These are phyloP conservation scores for Dendropsophus ebraccatus DNA, from an alignment of 2,113 vertebrate species.

Conservation along the genomic window DNA sequence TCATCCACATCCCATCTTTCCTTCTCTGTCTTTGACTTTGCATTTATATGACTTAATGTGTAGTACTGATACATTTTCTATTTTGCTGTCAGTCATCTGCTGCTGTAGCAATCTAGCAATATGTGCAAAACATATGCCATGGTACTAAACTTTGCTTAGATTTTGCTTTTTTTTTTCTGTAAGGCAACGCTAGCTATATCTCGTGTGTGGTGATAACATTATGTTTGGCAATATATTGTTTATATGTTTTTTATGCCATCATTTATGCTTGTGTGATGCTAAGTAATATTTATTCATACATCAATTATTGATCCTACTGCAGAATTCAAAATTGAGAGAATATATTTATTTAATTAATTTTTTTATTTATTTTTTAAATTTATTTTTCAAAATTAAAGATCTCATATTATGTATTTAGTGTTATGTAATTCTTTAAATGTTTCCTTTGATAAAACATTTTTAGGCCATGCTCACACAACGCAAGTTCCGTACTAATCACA, in stretches of 20 bases:
- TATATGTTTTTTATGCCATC: background rate
- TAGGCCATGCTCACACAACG: no score
- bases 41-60: constrained; percentile 44
- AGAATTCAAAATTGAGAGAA: background rate
- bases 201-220: background rate
- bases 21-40: constrained; percentile 42
- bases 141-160: constrained; percentile 33
- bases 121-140: constrained; percentile 56
- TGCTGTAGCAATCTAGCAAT: constrained; percentile 49
- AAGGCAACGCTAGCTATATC: background rate
- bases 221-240: background rate
- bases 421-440: background rate
- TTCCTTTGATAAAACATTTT: no score
- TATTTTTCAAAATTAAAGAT: no score
- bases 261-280: background rate
- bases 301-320: background rate
- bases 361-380: background rate
- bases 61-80: constrained; percentile 46
- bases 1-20: constrained; percentile 38
- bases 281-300: background rate
- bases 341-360: background rate
- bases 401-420: background rate
- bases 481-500: no score
- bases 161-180: background rate
- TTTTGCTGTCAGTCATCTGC: constrained; percentile 56